phyloP scores from a whole-genome alignment of 2,888 invertebrate genomes.

The Noctua janthina region DNA sequence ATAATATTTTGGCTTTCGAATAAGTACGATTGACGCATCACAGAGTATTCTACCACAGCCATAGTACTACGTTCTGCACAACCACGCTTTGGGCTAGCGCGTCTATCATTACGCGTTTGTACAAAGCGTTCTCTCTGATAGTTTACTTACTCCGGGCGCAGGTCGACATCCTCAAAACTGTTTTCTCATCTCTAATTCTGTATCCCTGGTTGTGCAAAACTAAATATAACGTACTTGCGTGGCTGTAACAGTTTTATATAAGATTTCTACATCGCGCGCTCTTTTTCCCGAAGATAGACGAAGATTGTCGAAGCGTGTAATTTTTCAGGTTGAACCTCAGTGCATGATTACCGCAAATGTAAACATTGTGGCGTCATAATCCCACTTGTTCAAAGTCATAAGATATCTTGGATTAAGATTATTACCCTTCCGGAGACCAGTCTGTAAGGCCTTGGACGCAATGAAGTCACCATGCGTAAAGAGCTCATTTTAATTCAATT shows the following conservation, averaged over 20 bases:
- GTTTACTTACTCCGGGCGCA: not conserved
- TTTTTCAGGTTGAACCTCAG: not conserved
- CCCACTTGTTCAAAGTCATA: slow-evolving; percentile 55
- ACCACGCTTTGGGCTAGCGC: not conserved
- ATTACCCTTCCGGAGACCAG: slow-evolving; percentile 22
- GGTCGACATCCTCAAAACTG: not conserved
- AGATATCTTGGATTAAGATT: slow-evolving; percentile 39
- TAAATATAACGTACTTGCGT: not conserved
- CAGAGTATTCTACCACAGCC: not conserved
- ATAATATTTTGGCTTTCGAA: not conserved
- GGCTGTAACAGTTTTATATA: not conserved
- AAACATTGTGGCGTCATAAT: slow-evolving; percentile 36
- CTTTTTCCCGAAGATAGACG: not conserved
- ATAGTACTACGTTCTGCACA: not conserved
- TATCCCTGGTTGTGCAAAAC: not conserved
- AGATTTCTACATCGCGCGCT: not conserved
- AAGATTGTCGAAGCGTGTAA: not conserved
- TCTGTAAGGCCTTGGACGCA: slow-evolving; percentile 44
- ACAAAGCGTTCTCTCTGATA: not conserved
- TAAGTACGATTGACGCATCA: not conserved
- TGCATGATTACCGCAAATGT: slow-evolving; percentile 8
- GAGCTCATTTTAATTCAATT: slow-evolving; percentile 44
- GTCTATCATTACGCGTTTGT: not conserved
- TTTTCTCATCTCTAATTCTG: not conserved
- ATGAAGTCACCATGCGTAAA: slow-evolving; percentile 30